Percentiles rank a stretch among this genome's conserved stretches.
phyloP scores from a whole-genome alignment of 2,797 vertebrate genomes.

The Chelon auratus region DNA sequence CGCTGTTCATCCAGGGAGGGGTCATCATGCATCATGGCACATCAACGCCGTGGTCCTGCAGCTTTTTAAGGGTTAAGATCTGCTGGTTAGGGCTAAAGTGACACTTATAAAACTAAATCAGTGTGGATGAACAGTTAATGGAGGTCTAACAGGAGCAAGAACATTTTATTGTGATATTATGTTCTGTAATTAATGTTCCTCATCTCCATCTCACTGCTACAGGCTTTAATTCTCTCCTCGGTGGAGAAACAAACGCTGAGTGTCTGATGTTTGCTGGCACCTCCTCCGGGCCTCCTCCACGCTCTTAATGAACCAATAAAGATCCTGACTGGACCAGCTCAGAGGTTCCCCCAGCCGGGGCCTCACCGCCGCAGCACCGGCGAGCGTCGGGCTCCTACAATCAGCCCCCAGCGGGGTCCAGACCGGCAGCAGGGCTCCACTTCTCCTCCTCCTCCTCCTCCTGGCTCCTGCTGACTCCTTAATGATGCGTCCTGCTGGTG shows the following conservation, averaged over 20 bases:
- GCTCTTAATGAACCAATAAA: conserved; percentile 54
- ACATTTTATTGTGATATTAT: background rate
- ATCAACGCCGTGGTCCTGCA: too few relatives aligned
- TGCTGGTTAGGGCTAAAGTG: too few relatives aligned
- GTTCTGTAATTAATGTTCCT: background rate
- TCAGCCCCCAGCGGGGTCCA: conserved; percentile 27
- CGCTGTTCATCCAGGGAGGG: background rate
- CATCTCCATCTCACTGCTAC: background rate
- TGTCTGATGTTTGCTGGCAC: conserved; percentile 42
- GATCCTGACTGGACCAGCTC: conserved; percentile 8
- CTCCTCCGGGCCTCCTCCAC: conserved; percentile 17
- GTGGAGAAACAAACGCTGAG: conserved; percentile 21
- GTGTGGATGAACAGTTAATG: too few relatives aligned
- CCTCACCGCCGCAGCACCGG: conserved; percentile 12
- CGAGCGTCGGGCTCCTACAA: background rate
- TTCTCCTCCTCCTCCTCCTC: conserved; percentile 18
- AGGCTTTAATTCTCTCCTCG: background rate
- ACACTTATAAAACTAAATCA: too few relatives aligned
- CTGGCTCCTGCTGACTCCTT: conserved; percentile 33
- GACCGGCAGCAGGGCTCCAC: conserved; percentile 28
- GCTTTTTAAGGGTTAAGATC: too few relatives aligned
- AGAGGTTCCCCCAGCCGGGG: background rate
- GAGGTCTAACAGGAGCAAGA: too few relatives aligned
- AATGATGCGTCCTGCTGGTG: conserved; percentile 54
- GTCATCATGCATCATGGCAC: background rate